phyloP scores from a whole-genome alignment of 2,797 vertebrate genomes.

The Lepidocolaptes lacrymiger region DNA sequence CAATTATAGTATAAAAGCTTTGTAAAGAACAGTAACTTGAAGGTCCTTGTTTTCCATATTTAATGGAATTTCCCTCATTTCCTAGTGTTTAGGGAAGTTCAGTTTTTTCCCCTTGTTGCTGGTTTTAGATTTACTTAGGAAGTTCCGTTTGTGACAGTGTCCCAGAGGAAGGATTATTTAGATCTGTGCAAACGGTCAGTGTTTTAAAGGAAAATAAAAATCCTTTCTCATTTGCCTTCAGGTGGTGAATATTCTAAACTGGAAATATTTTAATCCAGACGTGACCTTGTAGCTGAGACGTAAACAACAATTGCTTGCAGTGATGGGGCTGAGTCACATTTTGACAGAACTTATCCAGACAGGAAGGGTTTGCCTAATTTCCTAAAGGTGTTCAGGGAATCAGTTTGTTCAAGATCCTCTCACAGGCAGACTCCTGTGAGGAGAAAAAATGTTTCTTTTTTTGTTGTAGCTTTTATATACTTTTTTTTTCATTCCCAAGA shows the following conservation, averaged over 20 bases:
- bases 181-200: background rate
- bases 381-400: background rate
- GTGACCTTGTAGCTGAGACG: slow-evolving; percentile 45
- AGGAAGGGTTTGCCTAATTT: slow-evolving; percentile 43
- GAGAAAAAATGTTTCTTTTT: rapidly evolving
- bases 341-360: background rate
- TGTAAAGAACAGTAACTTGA: background rate
- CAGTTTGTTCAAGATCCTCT: background rate
- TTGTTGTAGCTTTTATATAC: background rate
- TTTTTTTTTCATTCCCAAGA: background rate
- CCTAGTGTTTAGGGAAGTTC: background rate
- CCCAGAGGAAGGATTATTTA: background rate
- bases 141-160: background rate
- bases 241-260: background rate
- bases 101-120: background rate
- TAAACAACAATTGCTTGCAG: background rate
- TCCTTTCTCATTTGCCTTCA: background rate
- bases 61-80: background rate
- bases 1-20: background rate
- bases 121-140: background rate
- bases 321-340: background rate
- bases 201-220: background rate
- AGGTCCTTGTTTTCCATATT: background rate
- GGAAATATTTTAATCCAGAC: slow-evolving; percentile 25
- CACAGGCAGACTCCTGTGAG: background rate